Base-by-base conservation (phyloP, 2,797 vertebrate genomes). In the Alca torda region DNA sequence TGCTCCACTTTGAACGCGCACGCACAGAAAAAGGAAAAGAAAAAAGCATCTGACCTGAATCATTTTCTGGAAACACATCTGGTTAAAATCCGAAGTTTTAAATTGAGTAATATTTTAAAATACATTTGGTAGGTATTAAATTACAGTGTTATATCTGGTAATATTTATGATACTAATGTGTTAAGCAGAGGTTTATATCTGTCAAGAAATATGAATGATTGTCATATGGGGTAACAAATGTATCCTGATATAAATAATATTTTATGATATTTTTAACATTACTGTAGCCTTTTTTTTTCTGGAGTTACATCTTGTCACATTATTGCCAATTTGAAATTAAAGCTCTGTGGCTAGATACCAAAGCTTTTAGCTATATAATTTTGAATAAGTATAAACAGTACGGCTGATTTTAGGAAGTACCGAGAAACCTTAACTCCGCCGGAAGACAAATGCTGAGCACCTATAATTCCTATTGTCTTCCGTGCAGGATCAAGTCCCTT, bases 51-150 rank as follows among this genome's bases (percentile, higher is more conserved):
- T 97, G 97, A 98, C 97, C 97, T 96, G 96, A 97, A 97, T 97
- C 97, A 95, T 94, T 94, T 95, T 94, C 95, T 97, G 95, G 92
- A 97, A 97, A 79, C 95, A 98, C 98, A 98, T 98, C 98, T 98
- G 98, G 97, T 98, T 98, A 95, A 97, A 98, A 98, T 98, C 98
- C 97, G 96, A 90, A 96, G 94, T 96, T 98, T 97, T 95, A 95
- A 97, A 97, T 96, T 96, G 82, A 77, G 97, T 89, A 96, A 95
- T 98, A 97, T 97, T 98, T 98, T 97, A 97, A 98, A 96, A 98
- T 96, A 96, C 97, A 97, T 97, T 96, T 98, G 97, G 97, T 97
- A 95, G 95, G 90, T 97, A 98, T 97, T 98, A 97, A 97, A 96
- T 97, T 95, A 75, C 95, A 89, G 85, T 79, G 94, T 97, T 97